Conservation (phyloP, 2,797 vertebrate genomes). For the Phaenicophaeus curvirostris region DNA sequence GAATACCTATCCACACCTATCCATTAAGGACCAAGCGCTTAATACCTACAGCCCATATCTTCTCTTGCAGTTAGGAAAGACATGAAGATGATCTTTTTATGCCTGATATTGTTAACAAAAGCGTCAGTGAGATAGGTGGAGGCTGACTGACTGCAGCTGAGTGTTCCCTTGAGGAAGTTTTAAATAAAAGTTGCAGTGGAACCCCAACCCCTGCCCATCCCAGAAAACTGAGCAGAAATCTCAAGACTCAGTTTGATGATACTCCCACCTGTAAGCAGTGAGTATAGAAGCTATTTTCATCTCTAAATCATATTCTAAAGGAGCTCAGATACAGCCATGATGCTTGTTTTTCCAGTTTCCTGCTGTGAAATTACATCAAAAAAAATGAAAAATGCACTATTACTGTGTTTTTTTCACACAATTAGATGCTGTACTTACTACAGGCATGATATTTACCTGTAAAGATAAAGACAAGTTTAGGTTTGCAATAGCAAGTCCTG, state of each 20-base stretch:
- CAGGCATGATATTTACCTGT: slow-evolving; percentile 41
- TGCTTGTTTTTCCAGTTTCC: background rate
- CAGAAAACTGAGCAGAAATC: background rate
- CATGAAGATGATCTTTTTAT: background rate
- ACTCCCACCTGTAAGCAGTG: background rate
- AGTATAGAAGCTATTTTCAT: background rate
- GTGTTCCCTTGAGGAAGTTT: background rate
- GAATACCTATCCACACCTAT: too few species aligned
- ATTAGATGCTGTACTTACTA: background rate
- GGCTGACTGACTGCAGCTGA: background rate
- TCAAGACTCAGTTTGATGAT: background rate
- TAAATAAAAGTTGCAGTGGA: background rate
- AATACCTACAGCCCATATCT: background rate
- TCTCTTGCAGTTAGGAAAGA: background rate
- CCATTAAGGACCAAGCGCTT: background rate
- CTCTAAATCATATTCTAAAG: background rate
- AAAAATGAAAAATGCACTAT: background rate
- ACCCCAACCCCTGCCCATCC: fast-evolving
- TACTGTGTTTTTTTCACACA: background rate
- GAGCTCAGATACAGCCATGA: background rate
- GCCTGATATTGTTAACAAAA: background rate
- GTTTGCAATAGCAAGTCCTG: background rate
- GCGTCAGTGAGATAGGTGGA: background rate
- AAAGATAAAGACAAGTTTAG: background rate
- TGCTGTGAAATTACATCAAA: slow-evolving; percentile 18